Evolutionary conservation across 2,797 vertebrate species (phyloP), one percentile per base, ranked within the genome.

Genomic region (Dipus sagitta): DNA sequence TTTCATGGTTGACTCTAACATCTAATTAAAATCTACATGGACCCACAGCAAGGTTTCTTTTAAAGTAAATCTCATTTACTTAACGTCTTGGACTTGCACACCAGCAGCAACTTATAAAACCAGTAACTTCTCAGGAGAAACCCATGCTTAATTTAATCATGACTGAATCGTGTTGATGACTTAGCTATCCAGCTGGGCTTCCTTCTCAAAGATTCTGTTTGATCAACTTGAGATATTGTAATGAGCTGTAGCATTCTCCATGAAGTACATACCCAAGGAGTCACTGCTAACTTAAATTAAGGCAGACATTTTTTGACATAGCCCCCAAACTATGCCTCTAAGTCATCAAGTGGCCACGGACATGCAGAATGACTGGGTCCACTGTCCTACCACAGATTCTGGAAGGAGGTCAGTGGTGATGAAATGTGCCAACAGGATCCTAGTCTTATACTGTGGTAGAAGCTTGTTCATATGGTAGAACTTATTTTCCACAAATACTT

Each of bases 11-110:
- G 70, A 89, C 32, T 76, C 77, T 65, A 84, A 30, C 13, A 2
- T 78, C 86, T 95, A 90, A 96, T 90, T 93, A 94, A 94, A 95
- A 93, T 34, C 52, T 32, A 77, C 24, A 32, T 34, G 80, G 60
- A 88, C 72, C 75, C 62, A 62, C 21, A 3, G 54, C 3, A 5
- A 92, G 42, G 21, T 74, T 81, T 68, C 93, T 93, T 78, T 78
- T 62, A 79, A 87, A 71, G 42, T 26, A 92, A 14, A 14, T 3
- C 65, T 85, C 78, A 75, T 80, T 91, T 72, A 62, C 90, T 79
- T 65, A 60, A 77, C 65, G 62, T 30, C 38, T 23, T 62, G 17
- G 54, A 62, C 30, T 32, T 58, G 20, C 1, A 7, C 21, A 77
- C 21, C 70, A 30, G 82, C 47, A 62, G 30, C 81, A 67, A 90